phyloP scores from a whole-genome alignment of 2,888 invertebrate species.

The Sphinx pinastri region DNA sequence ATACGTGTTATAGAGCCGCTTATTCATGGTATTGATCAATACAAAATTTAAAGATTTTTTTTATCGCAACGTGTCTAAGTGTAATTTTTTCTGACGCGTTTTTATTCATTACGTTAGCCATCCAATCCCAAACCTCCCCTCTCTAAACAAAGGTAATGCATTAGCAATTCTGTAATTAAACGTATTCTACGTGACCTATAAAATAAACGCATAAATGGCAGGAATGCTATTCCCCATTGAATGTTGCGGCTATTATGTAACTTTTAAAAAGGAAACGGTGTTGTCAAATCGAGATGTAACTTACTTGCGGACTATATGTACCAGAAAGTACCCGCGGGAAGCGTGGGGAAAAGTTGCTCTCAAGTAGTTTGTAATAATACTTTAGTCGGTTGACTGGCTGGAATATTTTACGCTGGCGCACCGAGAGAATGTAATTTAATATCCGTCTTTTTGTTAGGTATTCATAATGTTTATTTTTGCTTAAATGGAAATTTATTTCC shows the following conservation, averaged over 20 bases:
- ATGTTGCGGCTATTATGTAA: conserved; percentile 27
- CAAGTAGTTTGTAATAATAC: conserved; percentile 13
- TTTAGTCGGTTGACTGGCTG: background rate
- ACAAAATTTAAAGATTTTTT: too few relatives aligned
- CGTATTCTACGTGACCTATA: too few relatives aligned
- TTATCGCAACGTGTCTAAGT: too few relatives aligned
- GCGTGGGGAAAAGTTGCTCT: background rate
- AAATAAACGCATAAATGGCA: background rate
- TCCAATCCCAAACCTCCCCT: too few relatives aligned
- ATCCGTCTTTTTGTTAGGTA: background rate
- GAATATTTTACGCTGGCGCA: background rate
- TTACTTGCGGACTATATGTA: conserved; percentile 21
- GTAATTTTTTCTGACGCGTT: too few relatives aligned
- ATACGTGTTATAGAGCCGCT: too few relatives aligned
- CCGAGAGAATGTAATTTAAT: conserved; percentile 3
- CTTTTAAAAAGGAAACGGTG: conserved; percentile 35
- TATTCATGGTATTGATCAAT: too few relatives aligned
- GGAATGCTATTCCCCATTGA: background rate
- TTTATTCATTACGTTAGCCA: too few relatives aligned
- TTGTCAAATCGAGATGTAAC: conserved; percentile 33
- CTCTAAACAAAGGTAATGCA: too few relatives aligned
- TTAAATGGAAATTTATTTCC: too few relatives aligned
- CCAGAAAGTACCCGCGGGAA: conserved; percentile 42
- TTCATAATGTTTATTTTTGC: background rate
- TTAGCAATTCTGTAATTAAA: too few relatives aligned